Conservation (phyloP, 2,797 vertebrate species). For the Sebastolobus alascanus region DNA sequence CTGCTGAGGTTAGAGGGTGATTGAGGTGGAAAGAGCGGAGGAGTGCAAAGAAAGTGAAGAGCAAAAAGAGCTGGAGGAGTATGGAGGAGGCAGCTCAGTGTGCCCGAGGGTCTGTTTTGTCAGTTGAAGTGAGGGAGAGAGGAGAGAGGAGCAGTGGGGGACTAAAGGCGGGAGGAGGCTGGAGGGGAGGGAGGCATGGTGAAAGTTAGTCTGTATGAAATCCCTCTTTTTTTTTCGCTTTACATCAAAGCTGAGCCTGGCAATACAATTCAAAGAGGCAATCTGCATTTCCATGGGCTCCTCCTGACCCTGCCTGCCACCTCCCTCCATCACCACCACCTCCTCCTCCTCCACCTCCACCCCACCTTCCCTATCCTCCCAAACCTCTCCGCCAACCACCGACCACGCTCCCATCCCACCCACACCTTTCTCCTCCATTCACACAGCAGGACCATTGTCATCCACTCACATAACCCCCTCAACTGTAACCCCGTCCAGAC, state of each 20-base stretch:
- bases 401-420: slow-evolving; percentile 59
- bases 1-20: slow-evolving; percentile 10
- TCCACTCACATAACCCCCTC: slow-evolving; percentile 22
- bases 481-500: slow-evolving; percentile 63
- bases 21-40: slow-evolving; percentile 16
- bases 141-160: slow-evolving; percentile 54
- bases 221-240: slow-evolving; percentile 63
- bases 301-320: slow-evolving; percentile 62
- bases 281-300: slow-evolving; percentile 86
- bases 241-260: slow-evolving; percentile 83
- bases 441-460: slow-evolving; percentile 82
- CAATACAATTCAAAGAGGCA: slow-evolving; percentile 81
- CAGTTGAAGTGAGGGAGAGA: slow-evolving; percentile 62
- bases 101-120: slow-evolving; percentile 72
- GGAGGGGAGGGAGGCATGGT: slow-evolving; percentile 45
- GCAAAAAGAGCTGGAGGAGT: slow-evolving; percentile 31
- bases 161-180: slow-evolving; percentile 52
- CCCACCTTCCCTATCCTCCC: slow-evolving; percentile 58
- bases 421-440: slow-evolving; percentile 67
- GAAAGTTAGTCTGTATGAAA: slow-evolving; percentile 81
- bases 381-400: slow-evolving; percentile 66
- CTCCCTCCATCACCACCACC: slow-evolving; percentile 22
- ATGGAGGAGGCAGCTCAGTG: slow-evolving; percentile 49
- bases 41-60: slow-evolving; percentile 27
- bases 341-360: slow-evolving; percentile 13